Evolutionary conservation across 2,113 vertebrate genomes (phyloP).

Genomic region (Sebastes fasciatus): DNA sequence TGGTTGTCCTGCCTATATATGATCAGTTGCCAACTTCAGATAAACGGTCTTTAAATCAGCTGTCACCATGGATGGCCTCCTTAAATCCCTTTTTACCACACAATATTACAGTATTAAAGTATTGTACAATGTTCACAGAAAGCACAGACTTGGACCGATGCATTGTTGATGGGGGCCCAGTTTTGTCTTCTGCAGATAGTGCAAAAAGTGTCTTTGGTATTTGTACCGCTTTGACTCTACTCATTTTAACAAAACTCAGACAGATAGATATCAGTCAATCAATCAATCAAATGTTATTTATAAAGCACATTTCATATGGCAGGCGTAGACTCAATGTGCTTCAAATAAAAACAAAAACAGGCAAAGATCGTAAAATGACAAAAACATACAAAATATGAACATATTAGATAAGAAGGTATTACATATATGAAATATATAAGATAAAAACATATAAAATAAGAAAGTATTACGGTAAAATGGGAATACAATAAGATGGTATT

Average conservation of each 20-base stretch:
- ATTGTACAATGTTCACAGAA: neutral
- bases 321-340: no score
- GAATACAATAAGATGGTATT: no score
- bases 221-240: neutral
- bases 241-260: neutral
- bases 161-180: neutral
- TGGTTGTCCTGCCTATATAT: neutral
- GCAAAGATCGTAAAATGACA: no score
- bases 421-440: no score
- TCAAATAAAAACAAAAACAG: no score
- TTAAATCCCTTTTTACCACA: neutral
- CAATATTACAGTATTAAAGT: neutral
- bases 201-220: neutral
- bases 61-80: neutral
- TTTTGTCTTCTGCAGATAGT: neutral
- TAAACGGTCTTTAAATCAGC: neutral
- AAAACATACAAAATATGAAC: no score
- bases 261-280: neutral
- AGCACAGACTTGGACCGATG: neutral
- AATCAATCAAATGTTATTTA: no score
- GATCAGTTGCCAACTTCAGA: neutral
- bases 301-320: no score
- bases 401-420: no score
- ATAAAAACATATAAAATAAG: no score
- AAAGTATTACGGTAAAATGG: no score